Percentiles rank a stretch among this genome's conserved stretches.
Evolutionary conservation across 2,113 vertebrate species (phyloP).

Genomic region (Chlamydotis undulata): DNA sequence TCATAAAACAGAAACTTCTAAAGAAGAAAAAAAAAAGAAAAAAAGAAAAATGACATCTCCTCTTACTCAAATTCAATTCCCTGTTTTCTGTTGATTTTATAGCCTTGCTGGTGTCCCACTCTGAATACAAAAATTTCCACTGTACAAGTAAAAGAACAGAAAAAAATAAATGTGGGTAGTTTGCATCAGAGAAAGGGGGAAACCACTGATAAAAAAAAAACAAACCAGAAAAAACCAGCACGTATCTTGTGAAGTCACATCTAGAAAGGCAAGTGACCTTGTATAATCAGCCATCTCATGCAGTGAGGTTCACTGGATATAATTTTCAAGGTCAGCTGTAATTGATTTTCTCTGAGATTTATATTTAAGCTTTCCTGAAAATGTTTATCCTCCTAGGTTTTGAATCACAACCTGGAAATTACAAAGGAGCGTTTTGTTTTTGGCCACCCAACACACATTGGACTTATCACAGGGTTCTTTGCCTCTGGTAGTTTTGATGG

Average conservation of each 20-base stretch:
- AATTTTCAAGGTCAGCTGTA: slow-evolving; percentile 12
- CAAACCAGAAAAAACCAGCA: not conserved
- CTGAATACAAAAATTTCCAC: slow-evolving; percentile 9
- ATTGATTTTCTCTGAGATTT: slow-evolving; percentile 24
- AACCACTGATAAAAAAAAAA: not conserved
- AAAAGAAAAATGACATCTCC: not conserved
- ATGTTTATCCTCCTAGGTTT: not conserved
- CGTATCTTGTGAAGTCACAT: not conserved
- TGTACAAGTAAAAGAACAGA: not conserved
- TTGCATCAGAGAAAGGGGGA: not conserved
- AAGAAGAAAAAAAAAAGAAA: not conserved
- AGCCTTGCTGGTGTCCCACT: not conserved
- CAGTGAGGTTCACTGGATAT: not conserved
- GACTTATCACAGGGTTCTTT: not conserved
- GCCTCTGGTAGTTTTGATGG: not conserved
- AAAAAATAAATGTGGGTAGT: not conserved
- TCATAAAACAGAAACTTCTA: not conserved
- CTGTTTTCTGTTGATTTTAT: not conserved
- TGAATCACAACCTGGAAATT: not conserved
- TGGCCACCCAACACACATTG: not conserved
- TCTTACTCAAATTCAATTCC: not conserved
- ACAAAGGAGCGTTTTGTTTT: not conserved
- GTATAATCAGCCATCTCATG: not conserved
- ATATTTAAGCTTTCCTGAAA: not conserved
- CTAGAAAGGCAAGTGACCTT: slow-evolving; percentile 11